These are phyloP conservation scores for Tiliacea aurago DNA, from an alignment of 2,888 invertebrate species.

Conservation along the genomic window DNA sequence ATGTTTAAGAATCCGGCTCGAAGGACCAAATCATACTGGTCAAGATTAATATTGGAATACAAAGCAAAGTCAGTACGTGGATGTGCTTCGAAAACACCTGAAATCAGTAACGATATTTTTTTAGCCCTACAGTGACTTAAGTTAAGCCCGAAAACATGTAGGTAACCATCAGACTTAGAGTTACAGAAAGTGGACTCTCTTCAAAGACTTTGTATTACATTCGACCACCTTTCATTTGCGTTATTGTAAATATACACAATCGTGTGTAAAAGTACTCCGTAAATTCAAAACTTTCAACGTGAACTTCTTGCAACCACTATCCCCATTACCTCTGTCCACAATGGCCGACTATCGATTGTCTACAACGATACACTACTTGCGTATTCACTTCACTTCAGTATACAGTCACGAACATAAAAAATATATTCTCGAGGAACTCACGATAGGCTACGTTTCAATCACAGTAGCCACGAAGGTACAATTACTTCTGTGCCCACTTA, in stretches of 20 bases:
- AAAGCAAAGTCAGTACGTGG: not conserved
- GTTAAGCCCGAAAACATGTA: not conserved
- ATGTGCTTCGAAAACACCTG: not conserved
- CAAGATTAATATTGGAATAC: not conserved
- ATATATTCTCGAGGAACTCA: constrained; percentile 61
- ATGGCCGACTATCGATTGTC: constrained; percentile 44
- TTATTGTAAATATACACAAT: not conserved
- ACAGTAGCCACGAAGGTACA: constrained; percentile 68
- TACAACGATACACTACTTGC: constrained; percentile 33
- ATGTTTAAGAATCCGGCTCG: constrained; percentile 17
- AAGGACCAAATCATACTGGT: not conserved
- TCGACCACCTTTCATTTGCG: not conserved
- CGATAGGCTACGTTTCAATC: constrained; percentile 78
- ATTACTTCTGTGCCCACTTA: constrained; percentile 54
- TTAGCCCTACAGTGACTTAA: not conserved
- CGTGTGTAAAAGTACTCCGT: not conserved
- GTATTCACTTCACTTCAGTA: constrained; percentile 51
- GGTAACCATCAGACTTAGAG: not conserved
- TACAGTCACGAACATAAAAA: constrained; percentile 63
- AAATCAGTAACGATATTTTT: not conserved
- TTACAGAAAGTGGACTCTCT: not conserved
- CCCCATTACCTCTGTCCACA: constrained; percentile 24
- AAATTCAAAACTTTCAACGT: constrained; percentile 2
- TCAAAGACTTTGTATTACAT: not conserved
- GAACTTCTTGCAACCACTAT: not conserved